Evolutionary conservation across 2,888 invertebrate genomes (phyloP).

Genomic region (Cremastinae sp.): DNA sequence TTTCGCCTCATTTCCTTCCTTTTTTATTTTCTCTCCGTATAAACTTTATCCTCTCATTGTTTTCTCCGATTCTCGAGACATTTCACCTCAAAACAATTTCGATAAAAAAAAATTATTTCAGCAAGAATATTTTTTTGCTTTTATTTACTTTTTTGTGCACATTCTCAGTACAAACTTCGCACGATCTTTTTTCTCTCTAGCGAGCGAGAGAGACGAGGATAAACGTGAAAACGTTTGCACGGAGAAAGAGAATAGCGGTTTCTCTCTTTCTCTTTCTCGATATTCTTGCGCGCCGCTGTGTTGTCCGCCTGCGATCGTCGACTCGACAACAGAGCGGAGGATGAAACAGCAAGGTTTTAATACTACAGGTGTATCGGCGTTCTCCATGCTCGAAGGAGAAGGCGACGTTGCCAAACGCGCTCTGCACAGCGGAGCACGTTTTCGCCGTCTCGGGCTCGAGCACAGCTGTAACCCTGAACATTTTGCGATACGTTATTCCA

Average conservation of each 20-base stretch:
- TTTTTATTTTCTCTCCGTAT: not conserved
- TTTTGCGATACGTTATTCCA: not conserved
- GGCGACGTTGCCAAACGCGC: constrained; percentile 59
- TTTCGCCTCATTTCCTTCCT: constrained; percentile 7
- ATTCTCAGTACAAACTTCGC: no score
- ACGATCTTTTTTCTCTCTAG: no score
- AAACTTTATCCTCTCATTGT: not conserved
- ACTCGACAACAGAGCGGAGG: constrained; percentile 25
- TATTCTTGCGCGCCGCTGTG: not conserved
- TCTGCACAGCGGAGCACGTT: no score
- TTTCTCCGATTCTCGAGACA: no score
- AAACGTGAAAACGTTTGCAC: not conserved
- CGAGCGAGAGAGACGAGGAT: not conserved
- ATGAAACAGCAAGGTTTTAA: constrained; percentile 21
- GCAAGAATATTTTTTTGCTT: no score
- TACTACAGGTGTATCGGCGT: constrained; percentile 60
- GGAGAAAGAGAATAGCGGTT: constrained; percentile 47
- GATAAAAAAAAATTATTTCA: no score
- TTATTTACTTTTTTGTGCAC: not conserved
- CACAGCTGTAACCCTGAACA: constrained; percentile 35
- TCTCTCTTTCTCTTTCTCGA: constrained; percentile 25
- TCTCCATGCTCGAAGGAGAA: constrained; percentile 48
- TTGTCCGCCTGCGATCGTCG: constrained; percentile 42
- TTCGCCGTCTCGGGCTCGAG: not conserved
- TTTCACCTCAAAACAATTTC: no score